These are phyloP conservation scores for Leptinotarsa lineolata DNA, from an alignment of 1,140 invertebrate species.

Conservation along the genomic window DNA sequence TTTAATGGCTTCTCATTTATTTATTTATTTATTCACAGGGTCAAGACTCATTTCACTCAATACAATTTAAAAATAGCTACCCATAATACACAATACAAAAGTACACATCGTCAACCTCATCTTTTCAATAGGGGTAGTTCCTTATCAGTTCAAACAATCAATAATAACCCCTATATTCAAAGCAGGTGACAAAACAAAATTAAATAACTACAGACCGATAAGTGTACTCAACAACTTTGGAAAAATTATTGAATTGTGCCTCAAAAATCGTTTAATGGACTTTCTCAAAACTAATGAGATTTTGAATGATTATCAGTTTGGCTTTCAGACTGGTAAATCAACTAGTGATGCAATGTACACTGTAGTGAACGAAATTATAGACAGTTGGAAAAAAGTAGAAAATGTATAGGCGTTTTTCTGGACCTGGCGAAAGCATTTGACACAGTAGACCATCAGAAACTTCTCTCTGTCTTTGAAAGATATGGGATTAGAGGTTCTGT, in stretches of 20 bases:
- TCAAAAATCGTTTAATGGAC: neutral
- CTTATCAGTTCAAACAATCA: constrained; percentile 28
- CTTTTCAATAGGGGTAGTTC: constrained; percentile 12
- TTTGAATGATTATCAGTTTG: neutral
- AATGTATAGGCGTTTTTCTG: too few relatives aligned
- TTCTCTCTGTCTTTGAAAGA: too few relatives aligned
- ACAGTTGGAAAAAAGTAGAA: too few relatives aligned
- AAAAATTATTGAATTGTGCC: constrained; percentile 35
- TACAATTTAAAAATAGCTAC: too few relatives aligned
- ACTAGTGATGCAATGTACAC: neutral
- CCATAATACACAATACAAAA: too few relatives aligned
- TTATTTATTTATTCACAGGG: too few relatives aligned
- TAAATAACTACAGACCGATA: constrained; percentile 36
- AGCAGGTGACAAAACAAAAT: constrained; percentile 26
- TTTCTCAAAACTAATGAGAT: neutral
- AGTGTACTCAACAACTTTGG: constrained; percentile 24
- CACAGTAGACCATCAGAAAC: too few relatives aligned
- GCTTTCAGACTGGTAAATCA: neutral
- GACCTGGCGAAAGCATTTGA: too few relatives aligned
- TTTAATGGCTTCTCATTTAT: too few relatives aligned
- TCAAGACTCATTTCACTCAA: too few relatives aligned
- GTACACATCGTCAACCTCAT: constrained; percentile 21
- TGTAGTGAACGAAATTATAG: too few relatives aligned
- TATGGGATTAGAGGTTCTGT: too few relatives aligned
- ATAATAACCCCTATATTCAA: constrained; percentile 30